A percentile compares a stretch with the other conserved stretches of the same genome.
Conservation (phyloP, 2,888 invertebrate species). For the Ephialtes manifestator region DNA sequence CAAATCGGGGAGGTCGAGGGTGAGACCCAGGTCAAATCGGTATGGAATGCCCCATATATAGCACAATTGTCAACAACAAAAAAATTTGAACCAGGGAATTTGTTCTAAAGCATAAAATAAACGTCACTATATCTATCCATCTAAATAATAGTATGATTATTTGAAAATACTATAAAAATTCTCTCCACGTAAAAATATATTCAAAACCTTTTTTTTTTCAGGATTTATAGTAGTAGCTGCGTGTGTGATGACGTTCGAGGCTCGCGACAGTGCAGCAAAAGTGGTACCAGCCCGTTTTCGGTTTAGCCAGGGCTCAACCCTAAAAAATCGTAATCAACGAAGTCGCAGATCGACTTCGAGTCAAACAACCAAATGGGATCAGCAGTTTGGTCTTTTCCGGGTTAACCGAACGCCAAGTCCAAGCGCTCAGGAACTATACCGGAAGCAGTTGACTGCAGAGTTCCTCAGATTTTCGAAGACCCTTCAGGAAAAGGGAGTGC, state of each 20-base stretch:
- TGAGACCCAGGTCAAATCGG: too few relatives aligned
- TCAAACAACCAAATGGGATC: slow-evolving; percentile 88
- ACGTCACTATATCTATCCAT: too few relatives aligned
- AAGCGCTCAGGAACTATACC: slow-evolving; percentile 81
- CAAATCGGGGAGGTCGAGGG: too few relatives aligned
- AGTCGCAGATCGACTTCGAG: slow-evolving; percentile 86
- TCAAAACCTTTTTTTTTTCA: slow-evolving; percentile 79
- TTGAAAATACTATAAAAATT: background rate
- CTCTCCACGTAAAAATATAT: background rate
- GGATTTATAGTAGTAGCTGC: slow-evolving; percentile 98
- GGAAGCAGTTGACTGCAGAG: slow-evolving; percentile 83
- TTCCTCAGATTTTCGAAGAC: slow-evolving; percentile 84
- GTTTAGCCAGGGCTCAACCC: slow-evolving; percentile 80
- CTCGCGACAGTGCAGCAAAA: slow-evolving; percentile 96
- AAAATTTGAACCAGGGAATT: too few relatives aligned
- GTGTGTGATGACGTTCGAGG: slow-evolving; percentile 99
- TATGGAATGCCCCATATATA: too few relatives aligned
- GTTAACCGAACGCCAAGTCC: slow-evolving; percentile 87
- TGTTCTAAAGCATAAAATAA: too few relatives aligned
- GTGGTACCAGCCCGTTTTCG: slow-evolving; percentile 93
- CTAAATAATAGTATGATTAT: background rate
- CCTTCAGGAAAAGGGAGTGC: slow-evolving; percentile 78
- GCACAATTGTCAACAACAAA: too few relatives aligned
- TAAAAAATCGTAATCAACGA: slow-evolving; percentile 82
- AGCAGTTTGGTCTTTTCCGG: slow-evolving; percentile 90